Conservation (phyloP, 2,113 vertebrate genomes). For the Sylvia atricapilla region DNA sequence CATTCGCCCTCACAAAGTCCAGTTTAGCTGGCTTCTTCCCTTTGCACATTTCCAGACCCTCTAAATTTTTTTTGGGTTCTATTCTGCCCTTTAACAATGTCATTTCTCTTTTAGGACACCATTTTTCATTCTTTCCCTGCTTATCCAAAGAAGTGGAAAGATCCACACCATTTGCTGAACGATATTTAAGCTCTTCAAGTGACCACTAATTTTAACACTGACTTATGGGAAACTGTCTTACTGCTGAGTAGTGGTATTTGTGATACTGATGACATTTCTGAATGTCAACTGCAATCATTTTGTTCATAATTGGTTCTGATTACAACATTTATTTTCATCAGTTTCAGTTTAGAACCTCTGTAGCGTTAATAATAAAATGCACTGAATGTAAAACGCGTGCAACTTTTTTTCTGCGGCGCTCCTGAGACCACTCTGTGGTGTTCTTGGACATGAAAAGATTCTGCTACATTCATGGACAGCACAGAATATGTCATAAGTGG, state of each 20-base stretch:
- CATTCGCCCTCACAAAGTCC: not conserved
- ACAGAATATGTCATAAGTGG: slow-evolving; percentile 12
- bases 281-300: not conserved
- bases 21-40: not conserved
- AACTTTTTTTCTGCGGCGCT: not conserved
- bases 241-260: not conserved
- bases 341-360: slow-evolving; percentile 10
- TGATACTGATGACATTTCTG: not conserved
- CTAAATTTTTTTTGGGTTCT: not conserved
- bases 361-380: not conserved
- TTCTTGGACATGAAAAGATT: not conserved
- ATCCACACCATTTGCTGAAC: slow-evolving; percentile 7
- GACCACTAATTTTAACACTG: slow-evolving; percentile 8
- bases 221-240: not conserved
- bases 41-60: not conserved
- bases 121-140: not conserved
- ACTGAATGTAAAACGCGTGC: not conserved
- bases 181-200: not conserved
- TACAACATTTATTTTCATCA: slow-evolving; percentile 29
- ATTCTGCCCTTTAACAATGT: not conserved
- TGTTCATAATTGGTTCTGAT: not conserved
- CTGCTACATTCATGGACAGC: not conserved
- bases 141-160: slow-evolving; percentile 15
- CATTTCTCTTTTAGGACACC: not conserved
- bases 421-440: not conserved